Evolutionary conservation across 2,797 vertebrate genomes (phyloP), one percentile per base, ranked within the genome.

Genomic region (Emydoidea blandingii): DNA sequence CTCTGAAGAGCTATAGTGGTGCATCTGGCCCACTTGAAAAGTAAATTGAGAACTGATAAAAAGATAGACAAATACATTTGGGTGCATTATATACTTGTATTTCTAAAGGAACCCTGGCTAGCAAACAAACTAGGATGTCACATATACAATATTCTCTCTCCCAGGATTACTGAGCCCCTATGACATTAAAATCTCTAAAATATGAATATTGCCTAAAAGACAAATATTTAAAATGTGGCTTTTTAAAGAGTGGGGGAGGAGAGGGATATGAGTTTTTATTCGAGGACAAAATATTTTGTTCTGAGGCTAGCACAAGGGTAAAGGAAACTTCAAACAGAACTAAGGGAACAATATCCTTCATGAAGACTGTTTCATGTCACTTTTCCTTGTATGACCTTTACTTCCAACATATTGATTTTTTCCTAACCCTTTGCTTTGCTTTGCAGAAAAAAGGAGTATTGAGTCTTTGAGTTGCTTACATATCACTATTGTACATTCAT

Each of bases 391-490:
- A 96, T 98, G 98, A 98, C 98, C 98, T 98, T 98, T 98, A 97
- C 98, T 98, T 98, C 98, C 97, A 98, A 98, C 98, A 98, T 98
- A 98, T 98, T 98, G 98, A 98, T 98, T 98, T 98, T 98, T 97
- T 96, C 97, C 98, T 98, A 97, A 98, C 97, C 98, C 97, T 25
- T 54, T 98, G 98, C 80, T 98, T 97, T 98, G 98, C 98, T 98
- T 98, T 98, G 98, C 98, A 98, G 98, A 98, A 98, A 98, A 98
- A 98, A 98, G 96, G 95, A 96, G 97, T 98, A 98, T 97, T 97
- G 97, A 98, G 95, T 96, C 97, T 98, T 98, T 98, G 98, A 98
- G 98, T 97, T 98, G 98, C 98, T 98, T 98, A 97, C 97, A 97
- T 98, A 98, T 98, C 98, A 97, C 97, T 97, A 98, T 98, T 98